Evolutionary conservation across 2,888 invertebrate genomes (phyloP), one percentile per base, ranked within the genome.

Genomic region (Mesorhabditis sp.): DNA sequence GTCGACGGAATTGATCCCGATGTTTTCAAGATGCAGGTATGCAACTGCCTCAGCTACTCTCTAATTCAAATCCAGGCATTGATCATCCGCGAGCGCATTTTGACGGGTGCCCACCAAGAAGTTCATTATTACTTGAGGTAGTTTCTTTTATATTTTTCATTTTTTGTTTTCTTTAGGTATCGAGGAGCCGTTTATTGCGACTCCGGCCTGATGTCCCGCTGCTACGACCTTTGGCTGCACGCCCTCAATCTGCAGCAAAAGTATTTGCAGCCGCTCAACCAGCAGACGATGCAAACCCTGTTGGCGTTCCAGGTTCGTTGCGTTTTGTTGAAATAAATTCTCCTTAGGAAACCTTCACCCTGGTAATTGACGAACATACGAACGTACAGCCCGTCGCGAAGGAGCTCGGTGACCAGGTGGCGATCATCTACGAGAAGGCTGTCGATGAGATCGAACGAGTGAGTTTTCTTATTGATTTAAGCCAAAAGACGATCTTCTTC

Each of bases 171-270:
- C n/a, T 50, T n/a, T n/a, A 50, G 95, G 28, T 95, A 93, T 88
- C 90, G 94, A 83, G 95, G 96, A 67, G 95, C 95, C 3, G 92
- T 95, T 76, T 95, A 93, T 89, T 95, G 95, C 0, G 95, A 96
- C 87, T 69, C 80, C 67, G 82, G 82, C 50, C 44, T 71, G 45
- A 70, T 71, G 65, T 45, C 5, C 45, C 69, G 89, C 15, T 96
- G 95, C 88, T 93, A 95, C 76, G 91, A 92, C 83, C 89, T 96
- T 75, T 96, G 96, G 96, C 93, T 93, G 87, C 95, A 96, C 88
- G 95, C 95, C 44, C 89, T 96, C 62, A 72, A 76, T 58, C 67
- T 82, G 45, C 80, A 82, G 67, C 80, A 80, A 67, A 66, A 67
- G 75, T 79, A 64, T 62, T 67, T 65, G 28, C 15, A 45, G 10